Evolutionary conservation across 2,113 vertebrate genomes (phyloP).

Genomic region (Catharus minimus): DNA sequence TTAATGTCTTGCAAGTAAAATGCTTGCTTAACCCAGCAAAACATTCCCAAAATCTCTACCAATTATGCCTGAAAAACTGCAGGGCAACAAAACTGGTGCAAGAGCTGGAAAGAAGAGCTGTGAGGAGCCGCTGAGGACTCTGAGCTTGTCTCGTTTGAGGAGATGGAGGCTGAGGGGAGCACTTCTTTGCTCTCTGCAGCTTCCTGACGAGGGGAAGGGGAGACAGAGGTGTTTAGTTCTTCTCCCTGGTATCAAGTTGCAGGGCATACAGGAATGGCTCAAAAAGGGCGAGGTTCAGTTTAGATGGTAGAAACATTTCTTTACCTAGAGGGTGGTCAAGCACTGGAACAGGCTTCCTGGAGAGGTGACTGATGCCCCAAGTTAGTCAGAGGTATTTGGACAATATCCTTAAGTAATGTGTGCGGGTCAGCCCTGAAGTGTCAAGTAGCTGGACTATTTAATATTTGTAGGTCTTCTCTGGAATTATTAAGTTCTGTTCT

Average conservation of each 20-base stretch:
- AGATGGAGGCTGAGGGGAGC: background rate
- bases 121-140: background rate
- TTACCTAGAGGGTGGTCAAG: background rate
- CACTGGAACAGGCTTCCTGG: background rate
- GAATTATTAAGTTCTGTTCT: background rate
- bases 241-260: too few species aligned
- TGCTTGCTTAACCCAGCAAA: background rate
- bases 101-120: background rate
- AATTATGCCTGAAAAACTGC: background rate
- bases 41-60: background rate
- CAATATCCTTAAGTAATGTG: background rate
- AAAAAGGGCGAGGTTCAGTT: background rate
- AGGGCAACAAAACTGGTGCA: background rate
- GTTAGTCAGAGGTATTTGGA: background rate
- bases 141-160: background rate
- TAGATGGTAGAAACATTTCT: background rate
- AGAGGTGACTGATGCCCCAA: background rate
- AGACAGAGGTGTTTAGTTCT: rapidly evolving
- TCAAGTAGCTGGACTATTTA: background rate
- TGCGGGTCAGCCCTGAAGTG: background rate
- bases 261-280: background rate
- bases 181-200: background rate
- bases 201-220: rapidly evolving
- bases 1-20: background rate
- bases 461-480: background rate